These are phyloP conservation scores for Graptemys geographica DNA, from an alignment of 2,797 vertebrate genomes.

Conservation along the genomic window DNA sequence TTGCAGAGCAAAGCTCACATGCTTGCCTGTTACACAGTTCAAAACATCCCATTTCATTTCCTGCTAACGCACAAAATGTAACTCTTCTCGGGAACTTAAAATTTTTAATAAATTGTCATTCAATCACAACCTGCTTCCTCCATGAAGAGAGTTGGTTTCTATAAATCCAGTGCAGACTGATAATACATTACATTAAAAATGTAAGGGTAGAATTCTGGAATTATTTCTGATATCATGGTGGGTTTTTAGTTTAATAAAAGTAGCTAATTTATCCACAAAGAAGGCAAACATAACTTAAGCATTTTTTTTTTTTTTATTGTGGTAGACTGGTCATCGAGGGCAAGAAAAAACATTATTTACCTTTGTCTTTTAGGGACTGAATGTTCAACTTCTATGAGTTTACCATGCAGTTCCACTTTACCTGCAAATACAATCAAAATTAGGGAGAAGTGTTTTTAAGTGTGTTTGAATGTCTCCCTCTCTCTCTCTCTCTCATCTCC, in stretches of 20 bases:
- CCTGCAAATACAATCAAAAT: conserved; percentile 83
- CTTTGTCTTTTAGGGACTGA: conserved; percentile 99
- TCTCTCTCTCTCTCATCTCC: background rate
- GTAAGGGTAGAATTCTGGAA: background rate
- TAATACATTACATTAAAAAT: background rate
- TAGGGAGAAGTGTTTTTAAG: conserved; percentile 20
- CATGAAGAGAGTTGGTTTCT: background rate
- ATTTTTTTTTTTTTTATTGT: background rate
- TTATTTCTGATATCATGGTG: background rate
- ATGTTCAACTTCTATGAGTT: conserved; percentile 97
- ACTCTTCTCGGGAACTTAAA: background rate
- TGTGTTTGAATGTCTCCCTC: background rate
- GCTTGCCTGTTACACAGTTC: conserved; percentile 39
- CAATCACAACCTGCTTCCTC: background rate
- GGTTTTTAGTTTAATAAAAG: conserved; percentile 50
- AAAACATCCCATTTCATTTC: conserved; percentile 58
- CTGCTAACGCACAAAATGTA: conserved; percentile 48
- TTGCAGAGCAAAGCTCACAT: conserved; percentile 48
- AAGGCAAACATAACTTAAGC: conserved; percentile 52
- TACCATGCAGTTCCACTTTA: conserved; percentile 98
- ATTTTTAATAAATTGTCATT: background rate
- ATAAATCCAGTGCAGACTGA: background rate
- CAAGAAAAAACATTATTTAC: conserved; percentile 79
- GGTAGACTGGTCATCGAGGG: background rate
- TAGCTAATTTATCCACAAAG: conserved; percentile 17